Evolutionary conservation across 2,797 vertebrate genomes (phyloP), one percentile per base, ranked within the genome.

Genomic region (Denticeps clupeoides): DNA sequence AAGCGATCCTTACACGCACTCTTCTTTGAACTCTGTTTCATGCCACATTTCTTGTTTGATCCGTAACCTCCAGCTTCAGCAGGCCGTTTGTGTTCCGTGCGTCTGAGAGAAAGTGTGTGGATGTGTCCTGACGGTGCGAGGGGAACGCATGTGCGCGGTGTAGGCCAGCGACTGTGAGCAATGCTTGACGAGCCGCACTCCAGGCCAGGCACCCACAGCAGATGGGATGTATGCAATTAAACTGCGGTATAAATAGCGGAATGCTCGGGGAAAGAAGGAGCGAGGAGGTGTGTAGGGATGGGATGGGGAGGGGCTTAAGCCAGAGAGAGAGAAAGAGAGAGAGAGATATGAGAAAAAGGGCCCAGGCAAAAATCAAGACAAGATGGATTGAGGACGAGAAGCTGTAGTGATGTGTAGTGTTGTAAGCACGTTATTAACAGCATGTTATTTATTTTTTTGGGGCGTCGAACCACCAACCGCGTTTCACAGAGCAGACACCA

Each of bases 141-240:
- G n/a, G n/a, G 29, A 21, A 33, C 21, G 18, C 32, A 25, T 24
- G 11, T 15, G 6, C 21, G n/a, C 12, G 13, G 9, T 44, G 19
- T 51, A 37, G 53, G 19, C 11, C 21, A 31, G 25, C 5, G 21
- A 12, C 13, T 37, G 37, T 16, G 47, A 18, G 26, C 31, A 28
- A 7, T 5, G 40, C 13, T 2, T 37, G 33, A 37, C 15, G 33
- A 37, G 33, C 33, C 37, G 1, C 26, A 56, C 47, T 49, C 26
- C 7, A 33, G 40, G 56, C 45, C 33, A 48, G 56, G 40, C 27
- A 31, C 37, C 32, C 29, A 9, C 22, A 22, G 48, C 55, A 57
- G 55, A 57, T 51, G 55, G 49, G 50, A 42, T 35, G 43, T 49
- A 24, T 53, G 22, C 45, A 29, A 38, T 49, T 61, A 61, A 49